Conservation (phyloP, 2,113 vertebrate genomes). For the Ginglymostoma cirratum region DNA sequence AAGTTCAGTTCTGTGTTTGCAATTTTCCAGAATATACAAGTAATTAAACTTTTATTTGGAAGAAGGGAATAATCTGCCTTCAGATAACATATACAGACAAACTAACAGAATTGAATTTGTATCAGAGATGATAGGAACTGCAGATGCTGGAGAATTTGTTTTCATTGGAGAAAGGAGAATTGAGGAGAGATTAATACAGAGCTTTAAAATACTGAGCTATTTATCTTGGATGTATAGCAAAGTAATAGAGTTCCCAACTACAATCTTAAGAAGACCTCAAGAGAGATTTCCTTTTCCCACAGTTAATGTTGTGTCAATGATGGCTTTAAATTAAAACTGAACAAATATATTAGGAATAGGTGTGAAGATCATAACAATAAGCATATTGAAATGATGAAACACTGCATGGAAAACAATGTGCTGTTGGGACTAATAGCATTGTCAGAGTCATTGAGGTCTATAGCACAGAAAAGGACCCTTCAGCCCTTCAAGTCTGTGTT, state of each 20-base stretch:
- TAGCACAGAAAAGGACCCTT: too few relatives aligned
- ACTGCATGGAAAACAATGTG: neutral
- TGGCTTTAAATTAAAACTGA: neutral
- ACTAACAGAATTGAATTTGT: neutral
- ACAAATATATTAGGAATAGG: neutral
- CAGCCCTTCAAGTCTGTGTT: too few relatives aligned
- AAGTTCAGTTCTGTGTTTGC: neutral
- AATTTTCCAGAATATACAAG: neutral
- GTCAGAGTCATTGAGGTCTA: too few relatives aligned
- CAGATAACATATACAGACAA: neutral
- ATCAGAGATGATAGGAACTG: too few relatives aligned
- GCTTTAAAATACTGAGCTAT: neutral
- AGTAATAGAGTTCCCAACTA: neutral
- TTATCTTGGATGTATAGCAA: conserved; percentile 17
- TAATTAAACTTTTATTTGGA: neutral
- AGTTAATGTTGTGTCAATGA: neutral
- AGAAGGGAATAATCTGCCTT: neutral
- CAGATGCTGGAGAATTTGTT: too few relatives aligned
- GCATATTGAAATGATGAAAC: neutral
- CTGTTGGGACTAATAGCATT: neutral
- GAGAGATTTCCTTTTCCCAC: neutral
- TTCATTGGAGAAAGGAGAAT: neutral
- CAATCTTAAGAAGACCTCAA: neutral
- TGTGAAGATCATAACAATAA: neutral
- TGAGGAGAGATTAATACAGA: neutral